A percentile compares a stretch with the other conserved stretches of the same genome.
phyloP scores from a whole-genome alignment of 2,113 vertebrate species.

The Tachycineta bicolor region DNA sequence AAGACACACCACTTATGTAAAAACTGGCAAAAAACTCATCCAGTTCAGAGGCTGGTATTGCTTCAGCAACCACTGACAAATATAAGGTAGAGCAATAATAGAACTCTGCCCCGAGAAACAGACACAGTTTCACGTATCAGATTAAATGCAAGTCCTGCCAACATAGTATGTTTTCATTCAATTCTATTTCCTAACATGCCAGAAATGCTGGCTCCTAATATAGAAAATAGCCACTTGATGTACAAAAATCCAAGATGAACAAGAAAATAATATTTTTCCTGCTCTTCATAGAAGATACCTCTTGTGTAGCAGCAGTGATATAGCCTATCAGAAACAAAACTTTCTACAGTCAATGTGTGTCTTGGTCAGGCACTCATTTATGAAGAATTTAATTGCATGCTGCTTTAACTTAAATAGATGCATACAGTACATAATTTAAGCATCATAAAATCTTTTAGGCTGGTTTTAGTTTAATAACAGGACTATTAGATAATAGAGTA shows the following conservation, averaged over 20 bases:
- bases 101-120: neutral
- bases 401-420: slow-evolving; percentile 56
- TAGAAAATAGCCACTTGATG: neutral
- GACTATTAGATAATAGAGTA: neutral
- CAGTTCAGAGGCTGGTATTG: neutral
- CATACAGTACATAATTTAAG: slow-evolving; percentile 20
- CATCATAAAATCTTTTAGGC: slow-evolving; percentile 51
- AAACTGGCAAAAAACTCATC: slow-evolving; percentile 21
- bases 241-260: slow-evolving; percentile 61
- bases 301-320: neutral
- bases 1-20: neutral
- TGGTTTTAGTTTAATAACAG: slow-evolving; percentile 48
- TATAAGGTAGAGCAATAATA: neutral
- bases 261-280: slow-evolving; percentile 56
- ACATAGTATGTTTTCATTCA: slow-evolving; percentile 24
- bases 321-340: slow-evolving; percentile 35
- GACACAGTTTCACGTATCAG: neutral
- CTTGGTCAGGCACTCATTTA: slow-evolving; percentile 46
- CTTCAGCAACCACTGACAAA: slow-evolving; percentile 38
- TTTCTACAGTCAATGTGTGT: slow-evolving; percentile 46
- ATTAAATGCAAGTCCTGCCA: slow-evolving; percentile 54
- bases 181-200: slow-evolving; percentile 43
- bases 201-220: slow-evolving; percentile 29
- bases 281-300: slow-evolving; percentile 37
- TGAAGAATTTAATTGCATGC: slow-evolving; percentile 31